These are phyloP conservation scores for Spialia ferax DNA, from an alignment of 2,888 invertebrate genomes.

Conservation along the genomic window DNA sequence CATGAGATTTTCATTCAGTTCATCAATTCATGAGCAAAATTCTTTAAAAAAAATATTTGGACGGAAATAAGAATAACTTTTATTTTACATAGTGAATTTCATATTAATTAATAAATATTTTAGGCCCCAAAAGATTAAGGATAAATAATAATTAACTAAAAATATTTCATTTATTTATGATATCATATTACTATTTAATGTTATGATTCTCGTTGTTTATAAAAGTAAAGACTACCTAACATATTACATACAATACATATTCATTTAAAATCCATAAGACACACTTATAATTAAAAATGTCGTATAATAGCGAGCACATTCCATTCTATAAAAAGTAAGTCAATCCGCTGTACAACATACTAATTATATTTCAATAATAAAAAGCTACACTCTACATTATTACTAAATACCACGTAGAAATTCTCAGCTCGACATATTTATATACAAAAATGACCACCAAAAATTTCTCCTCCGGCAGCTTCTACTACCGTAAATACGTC, in stretches of 20 bases:
- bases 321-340: slow-evolving; percentile 21
- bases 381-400: slow-evolving; percentile 24
- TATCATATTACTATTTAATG: too few species aligned
- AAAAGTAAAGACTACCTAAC: too few species aligned
- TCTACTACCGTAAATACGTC: slow-evolving; percentile 18
- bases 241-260: too few species aligned
- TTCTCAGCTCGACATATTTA: slow-evolving; percentile 10
- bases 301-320: background rate
- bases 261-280: too few species aligned
- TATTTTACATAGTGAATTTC: too few species aligned
- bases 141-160: too few species aligned
- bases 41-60: background rate
- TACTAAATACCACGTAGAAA: slow-evolving; percentile 7
- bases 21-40: background rate
- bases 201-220: too few species aligned
- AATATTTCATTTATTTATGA: background rate
- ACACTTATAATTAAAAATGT: background rate
- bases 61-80: slow-evolving; percentile 25
- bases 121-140: background rate
- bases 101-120: background rate
- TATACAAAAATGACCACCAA: slow-evolving; percentile 44
- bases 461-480: slow-evolving; percentile 17
- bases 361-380: slow-evolving; percentile 13
- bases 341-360: slow-evolving; percentile 27
- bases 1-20: background rate